Evolutionary conservation across 2,113 vertebrate genomes (phyloP), one percentile per base, ranked within the genome.

Genomic region (Grallaria varia): DNA sequence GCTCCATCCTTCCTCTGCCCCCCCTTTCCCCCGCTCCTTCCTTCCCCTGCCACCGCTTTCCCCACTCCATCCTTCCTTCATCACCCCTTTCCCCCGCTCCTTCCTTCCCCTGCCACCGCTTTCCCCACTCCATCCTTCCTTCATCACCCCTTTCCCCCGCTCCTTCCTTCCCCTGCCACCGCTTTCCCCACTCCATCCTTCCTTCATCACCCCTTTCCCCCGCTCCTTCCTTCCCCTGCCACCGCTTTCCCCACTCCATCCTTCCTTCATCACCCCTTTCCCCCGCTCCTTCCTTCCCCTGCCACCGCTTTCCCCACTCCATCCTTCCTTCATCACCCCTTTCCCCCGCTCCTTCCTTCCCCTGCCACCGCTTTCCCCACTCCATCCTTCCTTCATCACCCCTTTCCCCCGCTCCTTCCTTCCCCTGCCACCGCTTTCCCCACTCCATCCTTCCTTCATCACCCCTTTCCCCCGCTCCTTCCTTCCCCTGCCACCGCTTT

Each of bases 361-460:
- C 21, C 31, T n/a, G n/a, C n/a, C n/a, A n/a, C n/a, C n/a, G 71
- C n/a, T n/a, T n/a, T n/a, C n/a, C 44, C 42, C 35, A 0, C n/a
- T n/a, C 78, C 42, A 1, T 31, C 44, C 73, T 5, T 9, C 60
- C 1, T 9, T 33, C 39, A n/a, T n/a, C 9, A 1, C 14, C 72
- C 58, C 45, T 8, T 2, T 15, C n/a, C 72, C 17, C 53, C 18
- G 9, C 74, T 39, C n/a, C 33, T 18, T 62, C 45, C 74, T 47
- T 44, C 44, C 21, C 21, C 31, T n/a, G n/a, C n/a, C n/a, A n/a
- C n/a, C n/a, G 71, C n/a, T n/a, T n/a, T n/a, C n/a, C 44, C 42
- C 35, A 0, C n/a, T n/a, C 78, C 42, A 1, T 31, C 44, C 73
- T 5, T 9, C 60, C 1, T 9, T 33, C 39, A n/a, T n/a, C 9